A percentile compares a stretch with the other conserved stretches of the same genome.
Evolutionary conservation across 2,888 invertebrate genomes (phyloP).

Genomic region (Stratiomys singularior): DNA sequence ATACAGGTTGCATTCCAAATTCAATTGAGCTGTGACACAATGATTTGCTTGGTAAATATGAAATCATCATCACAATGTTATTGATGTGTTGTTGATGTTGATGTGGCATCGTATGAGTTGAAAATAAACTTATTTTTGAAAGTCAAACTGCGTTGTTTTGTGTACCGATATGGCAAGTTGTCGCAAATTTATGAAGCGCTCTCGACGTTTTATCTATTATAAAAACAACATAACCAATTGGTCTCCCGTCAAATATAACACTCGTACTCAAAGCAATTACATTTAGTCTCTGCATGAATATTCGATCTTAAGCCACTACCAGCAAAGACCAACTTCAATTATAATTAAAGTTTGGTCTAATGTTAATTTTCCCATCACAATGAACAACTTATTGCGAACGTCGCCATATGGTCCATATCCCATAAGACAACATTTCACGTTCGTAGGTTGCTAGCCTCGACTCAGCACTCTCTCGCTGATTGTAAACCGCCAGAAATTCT

Average conservation of each 20-base stretch:
- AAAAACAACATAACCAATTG: no score
- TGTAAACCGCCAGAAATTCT: slow-evolving; percentile 21
- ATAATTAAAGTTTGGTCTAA: slow-evolving; percentile 36
- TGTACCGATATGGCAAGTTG: background rate
- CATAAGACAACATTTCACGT: background rate
- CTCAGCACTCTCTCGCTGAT: background rate
- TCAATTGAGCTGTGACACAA: no score
- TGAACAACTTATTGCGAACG: slow-evolving; percentile 2
- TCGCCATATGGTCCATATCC: slow-evolving; percentile 17
- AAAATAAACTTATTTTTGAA: no score
- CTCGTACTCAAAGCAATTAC: background rate
- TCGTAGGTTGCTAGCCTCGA: slow-evolving; percentile 14
- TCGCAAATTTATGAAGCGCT: no score
- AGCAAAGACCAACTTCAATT: background rate
- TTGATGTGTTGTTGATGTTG: background rate
- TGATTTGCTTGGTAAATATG: no score
- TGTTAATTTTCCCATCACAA: slow-evolving; percentile 14
- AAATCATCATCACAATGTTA: no score
- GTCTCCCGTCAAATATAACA: no score
- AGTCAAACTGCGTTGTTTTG: background rate
- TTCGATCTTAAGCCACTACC: slow-evolving; percentile 27
- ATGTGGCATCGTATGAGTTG: background rate
- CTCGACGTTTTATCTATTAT: no score
- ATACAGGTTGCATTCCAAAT: no score
- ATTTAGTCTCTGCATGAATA: background rate